These are phyloP conservation scores for Antigone vipio DNA, from an alignment of 2,113 vertebrate species.

Conservation along the genomic window DNA sequence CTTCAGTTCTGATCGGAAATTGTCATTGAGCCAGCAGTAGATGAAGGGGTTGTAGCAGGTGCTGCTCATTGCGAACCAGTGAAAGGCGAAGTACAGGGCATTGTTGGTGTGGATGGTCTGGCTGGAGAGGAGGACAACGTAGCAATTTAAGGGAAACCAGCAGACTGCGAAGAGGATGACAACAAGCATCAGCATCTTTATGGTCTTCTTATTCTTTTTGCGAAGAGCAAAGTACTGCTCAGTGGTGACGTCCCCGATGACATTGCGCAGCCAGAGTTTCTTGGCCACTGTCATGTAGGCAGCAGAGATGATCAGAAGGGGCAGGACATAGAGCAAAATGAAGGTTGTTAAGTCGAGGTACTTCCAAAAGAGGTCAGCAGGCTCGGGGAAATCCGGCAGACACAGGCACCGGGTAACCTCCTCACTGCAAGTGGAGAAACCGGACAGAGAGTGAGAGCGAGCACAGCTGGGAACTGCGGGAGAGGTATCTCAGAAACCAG, in stretches of 20 bases:
- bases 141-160: slow-evolving; percentile 97
- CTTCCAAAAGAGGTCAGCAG: slow-evolving; percentile 92
- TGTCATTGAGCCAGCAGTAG: slow-evolving; percentile 94
- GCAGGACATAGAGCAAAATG: slow-evolving; percentile 87
- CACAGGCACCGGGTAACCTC: slow-evolving; percentile 85
- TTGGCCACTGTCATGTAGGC: slow-evolving; percentile 87
- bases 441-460: neutral
- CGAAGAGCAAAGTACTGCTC: slow-evolving; percentile 86
- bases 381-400: slow-evolving; percentile 90
- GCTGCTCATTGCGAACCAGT: slow-evolving; percentile 96
- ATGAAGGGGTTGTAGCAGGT: slow-evolving; percentile 97
- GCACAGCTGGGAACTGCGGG: fast-evolving
- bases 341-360: slow-evolving; percentile 91
- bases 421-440: slow-evolving; percentile 67
- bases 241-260: slow-evolving; percentile 87
- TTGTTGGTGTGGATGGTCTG: slow-evolving; percentile 88
- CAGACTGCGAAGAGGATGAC: slow-evolving; percentile 89
- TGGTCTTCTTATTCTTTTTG: slow-evolving; percentile 85
- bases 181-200: slow-evolving; percentile 93
- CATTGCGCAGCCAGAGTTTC: slow-evolving; percentile 86
- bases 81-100: slow-evolving; percentile 88
- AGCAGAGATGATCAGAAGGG: slow-evolving; percentile 87
- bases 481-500: neutral
- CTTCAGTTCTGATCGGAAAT: slow-evolving; percentile 86
- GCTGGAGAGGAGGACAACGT: slow-evolving; percentile 90